Evolutionary conservation across 2,113 vertebrate species (phyloP).

Genomic region (Peromyscus leucopus): DNA sequence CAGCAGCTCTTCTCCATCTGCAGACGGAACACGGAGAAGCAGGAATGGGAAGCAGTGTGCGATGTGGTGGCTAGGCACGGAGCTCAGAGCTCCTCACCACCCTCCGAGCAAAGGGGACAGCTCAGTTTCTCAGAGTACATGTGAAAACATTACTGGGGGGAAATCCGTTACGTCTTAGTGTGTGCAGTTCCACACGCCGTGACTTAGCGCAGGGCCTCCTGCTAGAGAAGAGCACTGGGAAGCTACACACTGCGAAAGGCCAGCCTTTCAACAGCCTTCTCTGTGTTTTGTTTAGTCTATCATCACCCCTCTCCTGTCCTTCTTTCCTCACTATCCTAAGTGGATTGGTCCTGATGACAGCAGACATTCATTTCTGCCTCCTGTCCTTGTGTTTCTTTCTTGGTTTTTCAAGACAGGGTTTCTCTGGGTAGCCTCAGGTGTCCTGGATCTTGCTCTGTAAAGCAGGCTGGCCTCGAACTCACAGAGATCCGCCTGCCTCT

Average conservation of each 20-base stretch:
- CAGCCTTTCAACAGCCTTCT: background rate
- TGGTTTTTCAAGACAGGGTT: background rate
- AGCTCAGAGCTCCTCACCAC: background rate
- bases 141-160: background rate
- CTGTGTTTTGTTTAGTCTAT: background rate
- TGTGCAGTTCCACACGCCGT: background rate
- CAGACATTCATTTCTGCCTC: background rate
- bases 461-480: background rate
- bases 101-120: background rate
- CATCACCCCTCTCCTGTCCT: background rate
- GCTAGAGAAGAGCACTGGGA: background rate
- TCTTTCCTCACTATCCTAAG: background rate
- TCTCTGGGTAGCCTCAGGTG: background rate
- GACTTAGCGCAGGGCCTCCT: background rate
- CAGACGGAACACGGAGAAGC: slow-evolving; percentile 2
- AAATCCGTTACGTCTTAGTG: background rate
- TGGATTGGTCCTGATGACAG: slow-evolving; percentile 29
- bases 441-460: background rate
- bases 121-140: background rate
- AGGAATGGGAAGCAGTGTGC: background rate
- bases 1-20: slow-evolving; percentile 19
- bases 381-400: background rate
- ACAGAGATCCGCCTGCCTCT: background rate
- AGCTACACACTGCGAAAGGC: background rate
- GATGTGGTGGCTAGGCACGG: background rate